Evolutionary conservation across 2,888 invertebrate species (phyloP).

Genomic region (Tribolium freemani): DNA sequence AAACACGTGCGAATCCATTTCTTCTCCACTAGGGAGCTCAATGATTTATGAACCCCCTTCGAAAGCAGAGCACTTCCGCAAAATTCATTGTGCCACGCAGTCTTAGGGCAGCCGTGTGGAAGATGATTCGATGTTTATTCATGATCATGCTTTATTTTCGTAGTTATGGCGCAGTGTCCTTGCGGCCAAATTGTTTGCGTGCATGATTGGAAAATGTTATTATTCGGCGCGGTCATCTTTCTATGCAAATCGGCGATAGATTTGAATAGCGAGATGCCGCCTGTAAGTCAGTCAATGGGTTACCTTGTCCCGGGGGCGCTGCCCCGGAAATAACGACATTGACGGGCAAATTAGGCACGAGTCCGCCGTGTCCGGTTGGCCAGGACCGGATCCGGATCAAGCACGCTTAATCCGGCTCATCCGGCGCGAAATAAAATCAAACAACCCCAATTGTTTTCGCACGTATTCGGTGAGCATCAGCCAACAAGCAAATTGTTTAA

Average conservation of each 20-base stretch:
- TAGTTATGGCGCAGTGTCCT: slow-evolving; percentile 15
- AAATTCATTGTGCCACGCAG: slow-evolving; percentile 4
- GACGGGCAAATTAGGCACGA: slow-evolving; percentile 52
- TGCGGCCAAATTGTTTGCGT: slow-evolving; percentile 14
- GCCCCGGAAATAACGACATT: slow-evolving; percentile 53
- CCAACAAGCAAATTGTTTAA: slow-evolving; percentile 31
- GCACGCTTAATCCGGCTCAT: slow-evolving; percentile 45
- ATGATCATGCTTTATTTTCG: slow-evolving; percentile 5
- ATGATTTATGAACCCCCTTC: slow-evolving; percentile 13
- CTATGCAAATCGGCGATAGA: slow-evolving; percentile 17
- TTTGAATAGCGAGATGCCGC: slow-evolving; percentile 26
- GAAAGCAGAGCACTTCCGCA: slow-evolving; percentile 10
- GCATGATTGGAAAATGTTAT: slow-evolving; percentile 16
- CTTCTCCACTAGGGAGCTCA: not conserved
- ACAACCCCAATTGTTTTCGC: slow-evolving; percentile 34
- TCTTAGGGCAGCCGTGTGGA: slow-evolving; percentile 2
- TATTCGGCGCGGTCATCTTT: slow-evolving; percentile 17
- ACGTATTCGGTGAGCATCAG: slow-evolving; percentile 11
- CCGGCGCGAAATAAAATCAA: slow-evolving; percentile 32
- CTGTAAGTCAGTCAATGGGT: slow-evolving; percentile 51
- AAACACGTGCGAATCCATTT: slow-evolving; percentile 24
- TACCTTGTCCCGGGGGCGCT: slow-evolving; percentile 52
- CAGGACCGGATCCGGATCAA: slow-evolving; percentile 42
- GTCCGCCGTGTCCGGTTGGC: slow-evolving; percentile 45
- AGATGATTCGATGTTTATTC: slow-evolving; percentile 27